Conservation (phyloP, 1,140 invertebrate species). For the Achatina immaculata region DNA sequence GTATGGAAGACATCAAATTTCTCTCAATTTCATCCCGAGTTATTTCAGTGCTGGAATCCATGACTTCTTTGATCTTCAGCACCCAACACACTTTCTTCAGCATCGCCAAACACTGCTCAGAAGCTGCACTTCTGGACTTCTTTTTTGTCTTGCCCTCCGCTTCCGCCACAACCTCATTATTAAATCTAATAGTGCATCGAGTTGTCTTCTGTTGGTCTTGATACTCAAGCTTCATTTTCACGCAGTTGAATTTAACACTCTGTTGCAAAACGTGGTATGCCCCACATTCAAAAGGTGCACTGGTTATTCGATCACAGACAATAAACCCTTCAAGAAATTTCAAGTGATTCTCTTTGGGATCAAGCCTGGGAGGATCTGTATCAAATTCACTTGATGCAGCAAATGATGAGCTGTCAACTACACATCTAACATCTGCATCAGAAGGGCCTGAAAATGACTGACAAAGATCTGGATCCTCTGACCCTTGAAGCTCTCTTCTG, state of each 20-base stretch:
- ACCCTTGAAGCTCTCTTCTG: too few species aligned
- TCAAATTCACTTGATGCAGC: constrained; percentile 40
- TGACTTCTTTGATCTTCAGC: constrained; percentile 77
- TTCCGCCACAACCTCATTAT: constrained; percentile 47
- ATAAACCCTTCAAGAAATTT: constrained; percentile 45
- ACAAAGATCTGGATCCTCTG: too few species aligned
- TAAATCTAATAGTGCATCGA: constrained; percentile 51
- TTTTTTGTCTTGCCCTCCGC: constrained; percentile 36
- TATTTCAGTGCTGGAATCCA: constrained; percentile 50
- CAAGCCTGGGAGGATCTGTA: neutral
- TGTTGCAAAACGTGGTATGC: constrained; percentile 39
- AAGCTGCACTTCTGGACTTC: constrained; percentile 49
- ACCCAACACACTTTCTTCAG: constrained; percentile 58
- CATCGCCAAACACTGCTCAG: constrained; percentile 47
- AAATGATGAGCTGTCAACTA: too few species aligned
- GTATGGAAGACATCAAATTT: too few species aligned
- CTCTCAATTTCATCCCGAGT: constrained; percentile 57
- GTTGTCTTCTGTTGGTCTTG: neutral
- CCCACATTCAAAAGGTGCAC: constrained; percentile 14
- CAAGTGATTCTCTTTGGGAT: neutral
- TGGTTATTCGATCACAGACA: constrained; percentile 40
- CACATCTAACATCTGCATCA: too few species aligned
- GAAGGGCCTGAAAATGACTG: too few species aligned
- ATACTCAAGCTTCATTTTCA: constrained; percentile 51
- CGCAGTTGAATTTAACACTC: constrained; percentile 53